Conservation (phyloP, 2,888 invertebrate species). For the Pseudococcus jackbeardsleyi region DNA sequence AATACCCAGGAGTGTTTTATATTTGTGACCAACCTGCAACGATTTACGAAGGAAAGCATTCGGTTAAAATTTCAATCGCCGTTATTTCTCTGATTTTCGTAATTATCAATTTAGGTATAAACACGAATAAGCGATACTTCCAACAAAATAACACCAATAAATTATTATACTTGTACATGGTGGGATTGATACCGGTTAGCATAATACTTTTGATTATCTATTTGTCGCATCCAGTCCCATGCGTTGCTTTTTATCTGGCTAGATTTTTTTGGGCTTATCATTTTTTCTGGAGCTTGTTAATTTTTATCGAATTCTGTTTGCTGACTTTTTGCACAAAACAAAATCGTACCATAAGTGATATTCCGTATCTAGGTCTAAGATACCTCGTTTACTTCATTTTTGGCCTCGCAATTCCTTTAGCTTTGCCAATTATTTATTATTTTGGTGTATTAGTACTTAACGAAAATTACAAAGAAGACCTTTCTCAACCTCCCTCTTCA, state of each 20-base stretch:
- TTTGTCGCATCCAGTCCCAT: neutral
- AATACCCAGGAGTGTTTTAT: neutral
- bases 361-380: neutral
- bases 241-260: neutral
- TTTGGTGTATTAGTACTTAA: neutral
- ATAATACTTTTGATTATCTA: neutral
- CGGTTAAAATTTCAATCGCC: neutral
- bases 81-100: neutral
- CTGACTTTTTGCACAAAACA: neutral
- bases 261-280: neutral
- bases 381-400: neutral
- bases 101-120: neutral
- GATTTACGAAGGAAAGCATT: neutral
- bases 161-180: neutral
- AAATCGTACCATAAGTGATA: neutral
- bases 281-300: neutral
- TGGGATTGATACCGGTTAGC: neutral
- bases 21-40: neutral
- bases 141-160: neutral
- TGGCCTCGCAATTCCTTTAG: neutral
- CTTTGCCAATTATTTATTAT: neutral
- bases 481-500: too few species aligned
- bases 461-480: neutral
- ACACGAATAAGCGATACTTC: neutral
- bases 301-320: neutral